Evolutionary conservation across 1,140 invertebrate genomes (phyloP).

Genomic region (Bombus confusus): DNA sequence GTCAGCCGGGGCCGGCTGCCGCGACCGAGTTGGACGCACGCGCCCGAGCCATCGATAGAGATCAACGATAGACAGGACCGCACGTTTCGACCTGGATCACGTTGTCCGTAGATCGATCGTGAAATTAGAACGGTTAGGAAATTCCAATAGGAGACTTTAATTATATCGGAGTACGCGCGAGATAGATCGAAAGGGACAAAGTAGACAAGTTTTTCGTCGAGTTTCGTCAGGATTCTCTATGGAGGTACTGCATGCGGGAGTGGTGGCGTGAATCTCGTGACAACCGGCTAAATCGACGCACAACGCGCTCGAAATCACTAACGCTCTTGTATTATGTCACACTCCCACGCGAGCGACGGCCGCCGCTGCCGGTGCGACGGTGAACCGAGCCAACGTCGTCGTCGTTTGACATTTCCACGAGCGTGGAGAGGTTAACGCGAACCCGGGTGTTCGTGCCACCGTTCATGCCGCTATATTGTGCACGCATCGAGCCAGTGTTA

Average conservation of each 20-base stretch:
- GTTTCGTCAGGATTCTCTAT: not conserved
- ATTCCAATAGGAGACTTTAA: not conserved
- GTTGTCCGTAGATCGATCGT: not conserved
- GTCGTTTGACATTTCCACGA: conserved; percentile 75
- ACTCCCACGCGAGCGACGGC: conserved; percentile 76
- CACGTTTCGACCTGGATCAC: not conserved
- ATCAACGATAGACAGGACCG: conserved; percentile 2
- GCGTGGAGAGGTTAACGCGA: conserved; percentile 41
- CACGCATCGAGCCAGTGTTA: conserved; percentile 15
- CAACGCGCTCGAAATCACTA: not conserved
- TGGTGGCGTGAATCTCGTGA: conserved; percentile 11
- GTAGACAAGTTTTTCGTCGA: not conserved
- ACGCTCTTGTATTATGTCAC: conserved; percentile 74
- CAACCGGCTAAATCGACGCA: conserved; percentile 1
- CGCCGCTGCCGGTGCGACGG: conserved; percentile 46
- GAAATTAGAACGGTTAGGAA: not conserved
- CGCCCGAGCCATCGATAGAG: conserved; percentile 7
- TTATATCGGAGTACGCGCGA: not conserved
- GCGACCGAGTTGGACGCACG: conserved; percentile 48
- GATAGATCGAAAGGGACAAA: not conserved
- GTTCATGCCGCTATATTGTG: not conserved
- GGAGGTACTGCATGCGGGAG: not conserved
- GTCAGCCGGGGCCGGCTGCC: conserved; percentile 26
- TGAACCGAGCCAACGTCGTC: conserved; percentile 54
- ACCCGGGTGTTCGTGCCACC: not conserved